These are phyloP conservation scores for Drosophila baimaii DNA, from an alignment of 1,140 invertebrate genomes.

Conservation along the genomic window DNA sequence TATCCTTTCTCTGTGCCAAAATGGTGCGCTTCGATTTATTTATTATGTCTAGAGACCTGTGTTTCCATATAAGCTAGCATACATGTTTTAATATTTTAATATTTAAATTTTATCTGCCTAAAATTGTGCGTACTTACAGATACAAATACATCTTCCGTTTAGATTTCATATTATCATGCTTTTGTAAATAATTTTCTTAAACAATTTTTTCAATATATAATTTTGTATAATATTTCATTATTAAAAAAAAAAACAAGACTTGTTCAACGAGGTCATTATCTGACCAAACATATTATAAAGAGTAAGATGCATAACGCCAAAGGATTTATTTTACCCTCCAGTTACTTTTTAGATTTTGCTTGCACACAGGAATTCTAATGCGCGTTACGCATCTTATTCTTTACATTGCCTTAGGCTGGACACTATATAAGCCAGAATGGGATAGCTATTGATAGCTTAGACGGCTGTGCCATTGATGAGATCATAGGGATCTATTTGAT, in stretches of 20 bases:
- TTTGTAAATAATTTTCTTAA: constrained; percentile 7
- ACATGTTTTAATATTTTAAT: constrained; percentile 14
- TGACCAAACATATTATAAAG: not conserved
- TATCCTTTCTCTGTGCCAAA: constrained; percentile 9
- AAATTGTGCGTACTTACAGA: constrained; percentile 14
- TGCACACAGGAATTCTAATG: too few species aligned
- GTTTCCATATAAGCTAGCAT: constrained; percentile 11
- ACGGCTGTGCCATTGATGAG: constrained; percentile 81
- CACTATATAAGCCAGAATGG: not conserved
- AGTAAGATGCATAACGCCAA: not conserved
- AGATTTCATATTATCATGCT: constrained; percentile 3
- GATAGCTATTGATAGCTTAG: not conserved
- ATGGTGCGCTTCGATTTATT: constrained; percentile 28
- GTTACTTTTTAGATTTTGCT: too few species aligned
- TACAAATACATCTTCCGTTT: constrained; percentile 1
- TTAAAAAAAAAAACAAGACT: not conserved
- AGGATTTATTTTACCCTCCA: too few species aligned
- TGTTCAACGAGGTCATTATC: not conserved
- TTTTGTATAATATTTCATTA: constrained; percentile 2
- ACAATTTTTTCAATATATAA: constrained; percentile 4
- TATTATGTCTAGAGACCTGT: constrained; percentile 12
- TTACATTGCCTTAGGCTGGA: not conserved
- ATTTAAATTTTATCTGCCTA: constrained; percentile 5
- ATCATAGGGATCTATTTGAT: constrained; percentile 66
- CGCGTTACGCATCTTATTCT: not conserved